phyloP scores from a whole-genome alignment of 2,888 invertebrate genomes.

The Metopia argyrocephala region DNA sequence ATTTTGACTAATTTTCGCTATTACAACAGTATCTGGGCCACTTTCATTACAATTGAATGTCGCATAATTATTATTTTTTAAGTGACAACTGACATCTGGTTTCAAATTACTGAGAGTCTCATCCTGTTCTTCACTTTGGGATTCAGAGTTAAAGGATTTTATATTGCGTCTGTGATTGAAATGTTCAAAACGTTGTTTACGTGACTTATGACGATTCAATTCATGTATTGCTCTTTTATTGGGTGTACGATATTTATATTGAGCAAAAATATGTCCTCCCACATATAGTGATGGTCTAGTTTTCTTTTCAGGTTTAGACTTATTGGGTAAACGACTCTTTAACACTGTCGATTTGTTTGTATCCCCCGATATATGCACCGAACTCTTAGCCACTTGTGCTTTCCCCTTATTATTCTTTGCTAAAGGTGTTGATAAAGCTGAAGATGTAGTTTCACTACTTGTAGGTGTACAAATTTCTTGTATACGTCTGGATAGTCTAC shows the following conservation, averaged over 20 bases:
- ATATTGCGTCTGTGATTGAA: slow-evolving; percentile 67
- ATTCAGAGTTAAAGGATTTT: slow-evolving; percentile 50
- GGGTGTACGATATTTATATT: slow-evolving; percentile 66
- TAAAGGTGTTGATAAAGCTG: slow-evolving; percentile 45
- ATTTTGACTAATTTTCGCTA: slow-evolving; percentile 21
- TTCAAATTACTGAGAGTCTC: slow-evolving; percentile 26
- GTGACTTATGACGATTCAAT: slow-evolving; percentile 65
- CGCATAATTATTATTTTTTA: slow-evolving; percentile 40
- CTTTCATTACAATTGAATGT: slow-evolving; percentile 21
- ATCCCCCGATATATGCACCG: slow-evolving; percentile 58
- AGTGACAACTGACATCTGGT: slow-evolving; percentile 42
- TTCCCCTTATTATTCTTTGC: not conserved
- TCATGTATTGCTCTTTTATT: slow-evolving; percentile 63
- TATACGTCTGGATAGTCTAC: slow-evolving; percentile 47
- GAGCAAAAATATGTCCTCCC: slow-evolving; percentile 69
- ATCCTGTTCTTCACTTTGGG: slow-evolving; percentile 23
- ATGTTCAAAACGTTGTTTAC: slow-evolving; percentile 66
- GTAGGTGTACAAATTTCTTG: slow-evolving; percentile 59
- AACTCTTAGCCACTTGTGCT: slow-evolving; percentile 6
- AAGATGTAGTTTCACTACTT: slow-evolving; percentile 48
- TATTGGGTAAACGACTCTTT: slow-evolving; percentile 47
- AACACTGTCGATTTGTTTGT: not conserved
- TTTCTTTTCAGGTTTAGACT: slow-evolving; percentile 60
- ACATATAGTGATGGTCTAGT: slow-evolving; percentile 66
- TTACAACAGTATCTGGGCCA: slow-evolving; percentile 44